phyloP scores from a whole-genome alignment of 2,888 invertebrate genomes.

The Oxyteleia sp. region DNA sequence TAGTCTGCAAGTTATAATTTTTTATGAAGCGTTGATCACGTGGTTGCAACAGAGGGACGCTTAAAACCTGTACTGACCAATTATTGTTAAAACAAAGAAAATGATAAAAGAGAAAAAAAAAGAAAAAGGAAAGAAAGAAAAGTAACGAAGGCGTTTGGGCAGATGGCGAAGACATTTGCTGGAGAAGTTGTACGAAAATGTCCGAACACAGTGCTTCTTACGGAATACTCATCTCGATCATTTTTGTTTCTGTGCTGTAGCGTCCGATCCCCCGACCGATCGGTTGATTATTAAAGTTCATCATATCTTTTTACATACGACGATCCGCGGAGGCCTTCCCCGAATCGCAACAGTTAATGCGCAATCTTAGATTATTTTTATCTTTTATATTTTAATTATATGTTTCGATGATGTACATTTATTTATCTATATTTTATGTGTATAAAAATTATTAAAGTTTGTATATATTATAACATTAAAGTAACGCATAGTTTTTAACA shows the following conservation, averaged over 20 bases:
- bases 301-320: slow-evolving; percentile 58
- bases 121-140: slow-evolving; percentile 34
- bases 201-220: slow-evolving; percentile 69
- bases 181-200: slow-evolving; percentile 31
- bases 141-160: slow-evolving; percentile 56
- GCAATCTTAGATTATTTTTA: slow-evolving; percentile 71
- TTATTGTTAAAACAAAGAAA: slow-evolving; percentile 59
- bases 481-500: slow-evolving; percentile 71
- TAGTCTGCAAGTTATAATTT: slow-evolving; percentile 81
- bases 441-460: slow-evolving; percentile 72
- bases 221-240: slow-evolving; percentile 67
- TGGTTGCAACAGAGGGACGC: slow-evolving; percentile 81
- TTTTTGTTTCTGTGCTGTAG: slow-evolving; percentile 37
- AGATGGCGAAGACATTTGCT: slow-evolving; percentile 36
- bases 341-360: slow-evolving; percentile 69
- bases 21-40: slow-evolving; percentile 79
- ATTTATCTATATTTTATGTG: slow-evolving; percentile 74
- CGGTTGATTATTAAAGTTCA: slow-evolving; percentile 16
- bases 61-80: slow-evolving; percentile 78
- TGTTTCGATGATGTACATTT: slow-evolving; percentile 73
- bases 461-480: slow-evolving; percentile 73
- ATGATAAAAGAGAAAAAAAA: slow-evolving; percentile 10
- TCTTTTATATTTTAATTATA: slow-evolving; percentile 74
- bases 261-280: slow-evolving; percentile 30
- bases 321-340: slow-evolving; percentile 53